Conservation (phyloP, 2,797 vertebrate genomes). For the Xiphorhynchus erythropygius region DNA sequence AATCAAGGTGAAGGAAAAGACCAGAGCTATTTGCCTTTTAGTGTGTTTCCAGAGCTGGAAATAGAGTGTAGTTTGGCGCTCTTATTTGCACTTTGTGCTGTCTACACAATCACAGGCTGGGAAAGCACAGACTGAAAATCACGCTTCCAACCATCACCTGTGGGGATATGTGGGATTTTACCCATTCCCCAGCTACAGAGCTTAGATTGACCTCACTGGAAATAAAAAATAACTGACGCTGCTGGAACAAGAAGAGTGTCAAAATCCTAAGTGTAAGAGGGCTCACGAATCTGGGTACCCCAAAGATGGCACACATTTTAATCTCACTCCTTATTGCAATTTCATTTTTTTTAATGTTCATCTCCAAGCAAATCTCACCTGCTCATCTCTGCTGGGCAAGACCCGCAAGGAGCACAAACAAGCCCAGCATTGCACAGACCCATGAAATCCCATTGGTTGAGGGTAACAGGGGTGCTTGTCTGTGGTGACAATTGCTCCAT, state of each 20-base stretch:
- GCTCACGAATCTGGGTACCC: background rate
- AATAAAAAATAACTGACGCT: background rate
- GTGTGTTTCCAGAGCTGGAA: slow-evolving; percentile 13
- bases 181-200: background rate
- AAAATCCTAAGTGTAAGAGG: background rate
- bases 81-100: slow-evolving; percentile 15
- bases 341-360: background rate
- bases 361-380: background rate
- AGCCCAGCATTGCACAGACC: background rate
- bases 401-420: background rate
- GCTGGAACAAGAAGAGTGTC: background rate
- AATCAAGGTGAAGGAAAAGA: slow-evolving; percentile 67
- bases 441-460: background rate
- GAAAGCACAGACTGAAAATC: background rate
- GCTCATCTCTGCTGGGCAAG: background rate
- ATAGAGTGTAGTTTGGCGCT: background rate
- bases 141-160: background rate
- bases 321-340: background rate
- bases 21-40: background rate
- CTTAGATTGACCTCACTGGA: background rate
- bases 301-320: background rate
- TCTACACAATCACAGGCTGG: background rate
- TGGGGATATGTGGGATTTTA: background rate
- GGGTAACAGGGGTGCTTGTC: background rate
- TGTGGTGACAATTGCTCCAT: background rate